phyloP scores from a whole-genome alignment of 2,888 invertebrate species.

The Cephus sareptanus region DNA sequence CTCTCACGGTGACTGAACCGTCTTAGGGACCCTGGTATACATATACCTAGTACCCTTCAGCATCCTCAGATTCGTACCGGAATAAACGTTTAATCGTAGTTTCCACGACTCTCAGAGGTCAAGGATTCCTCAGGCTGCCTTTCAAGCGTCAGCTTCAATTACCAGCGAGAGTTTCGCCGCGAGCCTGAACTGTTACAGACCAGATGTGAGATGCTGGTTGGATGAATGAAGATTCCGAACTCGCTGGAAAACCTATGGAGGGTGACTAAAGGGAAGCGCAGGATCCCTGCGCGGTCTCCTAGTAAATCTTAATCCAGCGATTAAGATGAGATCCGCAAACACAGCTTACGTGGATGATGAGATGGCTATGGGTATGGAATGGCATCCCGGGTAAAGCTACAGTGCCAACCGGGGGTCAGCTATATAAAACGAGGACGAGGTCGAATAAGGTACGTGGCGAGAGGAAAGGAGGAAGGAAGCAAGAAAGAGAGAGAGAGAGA shows the following conservation, averaged over 20 bases:
- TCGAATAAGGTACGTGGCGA: conserved; percentile 19
- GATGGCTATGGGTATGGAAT: conserved; percentile 13
- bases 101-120: neutral
- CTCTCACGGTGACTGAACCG: neutral
- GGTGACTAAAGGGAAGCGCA: neutral
- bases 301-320: conserved; percentile 31
- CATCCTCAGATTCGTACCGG: neutral
- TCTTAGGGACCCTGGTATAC: neutral
- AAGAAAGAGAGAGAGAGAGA: conserved; percentile 26
- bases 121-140: neutral
- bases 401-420: neutral
- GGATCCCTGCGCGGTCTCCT: neutral
- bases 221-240: neutral
- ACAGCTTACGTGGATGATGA: conserved; percentile 31
- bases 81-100: neutral
- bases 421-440: conserved; percentile 20
- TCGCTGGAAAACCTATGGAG: neutral
- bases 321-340: conserved; percentile 35
- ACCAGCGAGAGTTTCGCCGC: neutral
- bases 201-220: conserved; percentile 7
- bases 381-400: neutral
- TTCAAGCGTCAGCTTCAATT: neutral
- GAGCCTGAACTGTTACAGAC: conserved; percentile 20
- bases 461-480: conserved; percentile 28
- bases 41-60: neutral